Evolutionary conservation across 2,888 invertebrate genomes (phyloP), one percentile per base, ranked within the genome.

Genomic region (Erebia ligea): DNA sequence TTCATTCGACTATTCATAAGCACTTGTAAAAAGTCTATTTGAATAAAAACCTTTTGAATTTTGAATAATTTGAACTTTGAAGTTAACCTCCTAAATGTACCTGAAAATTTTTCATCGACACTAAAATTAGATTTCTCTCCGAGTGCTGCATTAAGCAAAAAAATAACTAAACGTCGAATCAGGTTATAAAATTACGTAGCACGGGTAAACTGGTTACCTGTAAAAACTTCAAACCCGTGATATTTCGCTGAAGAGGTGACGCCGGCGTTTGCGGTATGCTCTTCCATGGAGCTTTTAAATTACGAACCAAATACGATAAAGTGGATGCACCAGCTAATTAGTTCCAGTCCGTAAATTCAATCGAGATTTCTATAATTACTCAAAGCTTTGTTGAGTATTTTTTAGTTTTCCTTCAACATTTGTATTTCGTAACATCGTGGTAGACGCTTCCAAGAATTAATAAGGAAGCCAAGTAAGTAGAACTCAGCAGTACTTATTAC

Each of bases 251-350:
- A 73, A 73, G 67, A 42, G 69, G 66, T 59, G 68, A 70, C 61
- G 67, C 50, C 63, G 63, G 59, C 68, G 68, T 74, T 72, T 69
- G 68, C 71, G 62, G 68, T 68, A 68, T 68, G 70, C 70, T 69
- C 72, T 70, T 71, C 73, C 62, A 74, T 68, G 59, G 63, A 69
- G 54, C 71, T 72, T 69, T 74, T 68, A 78, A 78, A 78, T 76
- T 80, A 79, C 69, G 70, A 68, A 74, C 74, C 76, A 76, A 80
- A 81, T 71, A 79, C 78, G 76, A 80, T 82, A 70, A 69, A 81
- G 81, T 80, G 80, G 81, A 78, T 71, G 73, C 65, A 76, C 67
- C 72, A 76, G 77, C 72, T 78, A 78, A 80, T 80, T 78, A 77
- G 74, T 19, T 21, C 13, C 45, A 45, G 48, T 48, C 45, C 48